Percentiles rank a stretch among this genome's conserved stretches.
These are phyloP conservation scores for Dermolepida albohirtum DNA, from an alignment of 2,888 invertebrate species.

Conservation along the genomic window DNA sequence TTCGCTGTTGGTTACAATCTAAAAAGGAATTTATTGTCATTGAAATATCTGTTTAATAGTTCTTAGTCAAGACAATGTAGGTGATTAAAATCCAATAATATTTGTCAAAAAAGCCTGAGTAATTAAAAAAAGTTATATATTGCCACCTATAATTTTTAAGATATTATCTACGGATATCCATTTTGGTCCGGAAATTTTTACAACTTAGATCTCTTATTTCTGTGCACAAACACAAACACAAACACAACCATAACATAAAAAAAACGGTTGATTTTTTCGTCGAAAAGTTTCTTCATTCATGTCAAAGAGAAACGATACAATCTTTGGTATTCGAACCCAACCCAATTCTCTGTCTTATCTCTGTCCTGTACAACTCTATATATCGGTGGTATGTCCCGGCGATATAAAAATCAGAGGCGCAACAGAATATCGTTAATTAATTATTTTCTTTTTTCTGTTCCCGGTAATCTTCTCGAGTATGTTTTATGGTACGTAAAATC, in stretches of 20 bases:
- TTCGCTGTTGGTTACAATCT: too few relatives aligned
- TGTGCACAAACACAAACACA: conserved; percentile 18
- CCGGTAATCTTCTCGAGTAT: conserved; percentile 31
- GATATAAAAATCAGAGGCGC: conserved; percentile 41
- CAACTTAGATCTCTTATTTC: conserved; percentile 37
- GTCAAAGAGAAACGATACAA: conserved; percentile 48
- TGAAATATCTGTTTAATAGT: too few relatives aligned
- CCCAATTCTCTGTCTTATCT: conserved; percentile 49
- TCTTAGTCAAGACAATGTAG: neutral
- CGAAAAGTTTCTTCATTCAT: conserved; percentile 49
- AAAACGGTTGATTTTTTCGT: conserved; percentile 21
- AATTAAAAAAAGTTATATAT: conserved; percentile 25
- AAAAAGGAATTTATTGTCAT: too few relatives aligned
- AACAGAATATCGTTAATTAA: conserved; percentile 40
- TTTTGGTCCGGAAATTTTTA: conserved; percentile 28
- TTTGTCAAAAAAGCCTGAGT: conserved; percentile 18
- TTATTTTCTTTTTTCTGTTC: conserved; percentile 32
- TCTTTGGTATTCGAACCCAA: conserved; percentile 52
- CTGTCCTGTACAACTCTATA: conserved; percentile 51
- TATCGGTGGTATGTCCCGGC: conserved; percentile 42
- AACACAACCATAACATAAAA: conserved; percentile 20
- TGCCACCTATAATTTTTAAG: conserved; percentile 13
- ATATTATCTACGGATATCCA: conserved; percentile 26
- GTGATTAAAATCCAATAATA: conserved; percentile 35
- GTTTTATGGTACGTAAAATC: conserved; percentile 37